These are phyloP conservation scores for Danionella cerebrum DNA, from an alignment of 2,113 vertebrate species.

Conservation along the genomic window DNA sequence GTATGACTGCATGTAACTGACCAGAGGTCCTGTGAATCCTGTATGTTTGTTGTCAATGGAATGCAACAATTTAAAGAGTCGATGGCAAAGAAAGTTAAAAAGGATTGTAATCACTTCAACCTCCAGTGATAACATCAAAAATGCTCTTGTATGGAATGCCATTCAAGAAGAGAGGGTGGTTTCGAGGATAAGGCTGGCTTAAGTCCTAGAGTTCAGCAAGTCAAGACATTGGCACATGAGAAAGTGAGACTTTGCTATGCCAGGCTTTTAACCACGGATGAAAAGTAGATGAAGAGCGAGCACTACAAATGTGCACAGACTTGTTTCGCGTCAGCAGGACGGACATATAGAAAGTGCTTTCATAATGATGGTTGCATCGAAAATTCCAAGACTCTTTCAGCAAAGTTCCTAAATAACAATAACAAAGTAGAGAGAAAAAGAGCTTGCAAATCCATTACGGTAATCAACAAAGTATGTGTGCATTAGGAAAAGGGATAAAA, in stretches of 20 bases:
- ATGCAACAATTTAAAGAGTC: conserved; percentile 44
- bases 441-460: too few relatives aligned
- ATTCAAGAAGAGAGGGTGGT: conserved; percentile 30
- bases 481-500: too few relatives aligned
- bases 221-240: conserved; percentile 33
- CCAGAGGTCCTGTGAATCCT: conserved; percentile 50
- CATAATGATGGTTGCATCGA: background rate
- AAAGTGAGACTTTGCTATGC: conserved; percentile 33
- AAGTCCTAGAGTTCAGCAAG: conserved; percentile 41
- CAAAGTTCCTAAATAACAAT: too few relatives aligned
- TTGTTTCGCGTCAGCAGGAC: conserved; percentile 8
- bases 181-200: conserved; percentile 43
- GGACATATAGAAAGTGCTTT: background rate
- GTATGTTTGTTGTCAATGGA: conserved; percentile 44
- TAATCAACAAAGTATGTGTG: too few relatives aligned
- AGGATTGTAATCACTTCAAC: conserved; percentile 51
- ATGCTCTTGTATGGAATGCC: conserved; percentile 46
- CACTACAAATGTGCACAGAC: conserved; percentile 7
- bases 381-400: too few relatives aligned
- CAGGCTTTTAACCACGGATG: background rate
- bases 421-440: too few relatives aligned
- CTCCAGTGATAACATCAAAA: conserved; percentile 46
- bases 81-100: conserved; percentile 45
- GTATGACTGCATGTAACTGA: conserved; percentile 67
- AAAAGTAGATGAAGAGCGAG: conserved; percentile 9